Conservation (phyloP, 2,797 vertebrate species). For the Orientallactaga sibirica region DNA sequence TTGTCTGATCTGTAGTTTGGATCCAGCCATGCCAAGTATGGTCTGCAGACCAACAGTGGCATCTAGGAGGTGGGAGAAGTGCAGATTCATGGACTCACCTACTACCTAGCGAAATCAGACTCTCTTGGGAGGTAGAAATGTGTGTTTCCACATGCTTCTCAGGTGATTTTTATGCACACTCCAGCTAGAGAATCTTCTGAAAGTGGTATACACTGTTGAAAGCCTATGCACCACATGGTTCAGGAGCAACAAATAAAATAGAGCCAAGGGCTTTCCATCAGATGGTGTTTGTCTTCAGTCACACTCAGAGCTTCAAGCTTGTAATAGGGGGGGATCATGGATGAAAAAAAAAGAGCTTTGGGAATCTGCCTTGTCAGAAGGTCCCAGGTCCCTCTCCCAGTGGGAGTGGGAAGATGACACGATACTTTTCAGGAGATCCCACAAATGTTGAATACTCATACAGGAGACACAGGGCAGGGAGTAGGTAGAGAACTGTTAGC, state of each 20-base stretch:
- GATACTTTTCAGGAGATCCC: background rate
- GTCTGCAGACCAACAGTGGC: background rate
- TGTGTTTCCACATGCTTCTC: background rate
- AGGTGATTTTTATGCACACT: background rate
- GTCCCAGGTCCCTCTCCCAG: background rate
- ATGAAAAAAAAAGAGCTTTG: background rate
- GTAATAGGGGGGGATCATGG: background rate
- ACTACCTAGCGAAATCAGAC: background rate
- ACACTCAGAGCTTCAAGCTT: background rate
- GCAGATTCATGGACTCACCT: background rate
- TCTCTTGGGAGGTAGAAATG: background rate
- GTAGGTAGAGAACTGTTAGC: accelerated
- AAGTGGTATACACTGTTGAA: background rate
- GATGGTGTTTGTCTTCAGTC: background rate
- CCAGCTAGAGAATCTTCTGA: background rate
- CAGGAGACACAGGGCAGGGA: background rate
- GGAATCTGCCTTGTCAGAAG: background rate
- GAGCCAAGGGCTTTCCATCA: background rate
- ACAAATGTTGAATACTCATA: background rate
- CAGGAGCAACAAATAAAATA: background rate
- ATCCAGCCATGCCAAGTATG: background rate
- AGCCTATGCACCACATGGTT: background rate
- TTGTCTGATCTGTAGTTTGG: background rate
- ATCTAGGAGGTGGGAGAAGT: background rate
- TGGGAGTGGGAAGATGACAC: too few relatives aligned